A percentile compares a stretch with the other conserved stretches of the same genome.
Evolutionary conservation across 2,888 invertebrate species (phyloP).

Genomic region (Drosophila nigricruria): DNA sequence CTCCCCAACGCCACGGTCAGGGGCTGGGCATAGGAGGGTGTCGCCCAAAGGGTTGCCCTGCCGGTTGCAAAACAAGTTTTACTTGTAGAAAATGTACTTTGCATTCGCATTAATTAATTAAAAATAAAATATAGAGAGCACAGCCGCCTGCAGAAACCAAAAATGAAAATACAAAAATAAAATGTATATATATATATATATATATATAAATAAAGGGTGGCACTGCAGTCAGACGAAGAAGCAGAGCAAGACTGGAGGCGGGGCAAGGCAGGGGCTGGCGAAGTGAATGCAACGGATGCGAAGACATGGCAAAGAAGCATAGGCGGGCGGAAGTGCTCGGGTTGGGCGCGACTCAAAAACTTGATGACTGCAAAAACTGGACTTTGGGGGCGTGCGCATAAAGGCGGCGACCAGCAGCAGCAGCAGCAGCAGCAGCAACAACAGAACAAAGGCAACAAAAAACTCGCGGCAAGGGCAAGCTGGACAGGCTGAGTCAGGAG

Average conservation of each 20-base stretch:
- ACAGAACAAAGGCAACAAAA: slow-evolving; percentile 61
- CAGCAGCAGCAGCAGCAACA: slow-evolving; percentile 36
- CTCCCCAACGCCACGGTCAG: slow-evolving; percentile 21
- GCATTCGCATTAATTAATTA: slow-evolving; percentile 84
- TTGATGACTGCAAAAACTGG: slow-evolving; percentile 76
- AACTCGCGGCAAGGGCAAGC: slow-evolving; percentile 29
- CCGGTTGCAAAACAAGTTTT: slow-evolving; percentile 80
- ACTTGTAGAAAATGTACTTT: slow-evolving; percentile 83
- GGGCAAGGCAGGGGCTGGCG: slow-evolving; percentile 21
- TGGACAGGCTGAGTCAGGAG: slow-evolving; percentile 37
- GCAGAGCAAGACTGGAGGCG: slow-evolving; percentile 52
- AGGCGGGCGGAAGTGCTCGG: slow-evolving; percentile 67
- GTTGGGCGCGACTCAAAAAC: slow-evolving; percentile 63
- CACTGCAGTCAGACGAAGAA: slow-evolving; percentile 61
- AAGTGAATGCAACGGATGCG: slow-evolving; percentile 80
- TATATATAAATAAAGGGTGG: slow-evolving; percentile 53
- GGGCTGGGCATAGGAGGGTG: background rate
- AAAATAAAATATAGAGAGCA: slow-evolving; percentile 79
- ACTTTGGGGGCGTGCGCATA: slow-evolving; percentile 74
- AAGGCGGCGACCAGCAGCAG: slow-evolving; percentile 47
- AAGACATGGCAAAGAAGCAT: slow-evolving; percentile 81
- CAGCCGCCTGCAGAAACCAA: slow-evolving; percentile 51
- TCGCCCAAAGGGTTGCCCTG: slow-evolving; percentile 69
- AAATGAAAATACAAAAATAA: slow-evolving; percentile 12
- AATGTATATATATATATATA: slow-evolving; percentile 6